These are phyloP conservation scores for Nicator chloris DNA, from an alignment of 2,113 vertebrate species.

Conservation along the genomic window DNA sequence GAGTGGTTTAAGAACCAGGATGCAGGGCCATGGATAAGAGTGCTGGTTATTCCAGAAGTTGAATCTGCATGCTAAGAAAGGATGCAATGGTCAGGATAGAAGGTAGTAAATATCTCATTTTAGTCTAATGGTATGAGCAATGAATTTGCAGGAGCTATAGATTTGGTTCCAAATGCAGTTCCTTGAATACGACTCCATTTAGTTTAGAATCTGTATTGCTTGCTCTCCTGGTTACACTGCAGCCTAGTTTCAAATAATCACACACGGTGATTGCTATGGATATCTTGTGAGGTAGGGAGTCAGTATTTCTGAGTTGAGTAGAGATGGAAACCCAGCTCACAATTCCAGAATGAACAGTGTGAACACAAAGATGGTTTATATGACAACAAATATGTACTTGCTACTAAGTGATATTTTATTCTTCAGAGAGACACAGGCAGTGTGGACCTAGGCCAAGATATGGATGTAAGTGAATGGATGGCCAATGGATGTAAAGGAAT, in stretches of 20 bases:
- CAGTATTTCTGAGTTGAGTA: not conserved
- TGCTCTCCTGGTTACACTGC: not conserved
- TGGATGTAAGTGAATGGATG: not conserved
- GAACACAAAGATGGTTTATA: not conserved
- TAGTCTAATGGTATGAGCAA: not conserved
- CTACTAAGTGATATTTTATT: not conserved
- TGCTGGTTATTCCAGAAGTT: not conserved
- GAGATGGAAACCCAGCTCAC: not conserved
- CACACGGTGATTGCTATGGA: not conserved
- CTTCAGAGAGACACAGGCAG: not conserved
- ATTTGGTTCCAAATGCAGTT: not conserved
- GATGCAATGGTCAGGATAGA: not conserved
- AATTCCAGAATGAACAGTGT: not conserved
- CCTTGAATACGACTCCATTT: not conserved
- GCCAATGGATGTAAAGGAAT: not conserved
- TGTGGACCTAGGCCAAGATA: not conserved
- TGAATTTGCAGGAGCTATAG: not conserved
- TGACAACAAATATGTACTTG: not conserved
- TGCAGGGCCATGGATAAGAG: not conserved
- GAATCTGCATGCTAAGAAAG: not conserved
- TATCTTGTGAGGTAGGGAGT: not conserved
- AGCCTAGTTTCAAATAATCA: not conserved
- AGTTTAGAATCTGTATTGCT: not conserved
- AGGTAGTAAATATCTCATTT: not conserved
- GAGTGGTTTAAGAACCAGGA: not conserved